Conservation (phyloP, 2,888 invertebrate genomes). For the Melolontha melolontha region DNA sequence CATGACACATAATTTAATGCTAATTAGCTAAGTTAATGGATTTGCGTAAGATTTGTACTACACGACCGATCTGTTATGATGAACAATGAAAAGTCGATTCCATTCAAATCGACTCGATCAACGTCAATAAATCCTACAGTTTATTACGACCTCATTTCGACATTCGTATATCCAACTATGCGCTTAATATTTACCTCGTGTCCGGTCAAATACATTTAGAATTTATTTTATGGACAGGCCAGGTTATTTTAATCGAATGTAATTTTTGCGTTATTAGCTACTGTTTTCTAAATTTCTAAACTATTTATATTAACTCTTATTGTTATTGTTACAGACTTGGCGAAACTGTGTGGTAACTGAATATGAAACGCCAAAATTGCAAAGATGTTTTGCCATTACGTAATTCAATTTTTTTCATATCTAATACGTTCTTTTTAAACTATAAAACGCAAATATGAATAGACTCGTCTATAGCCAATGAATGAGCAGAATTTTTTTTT, state of each 20-base stretch:
- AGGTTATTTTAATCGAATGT: constrained; percentile 19
- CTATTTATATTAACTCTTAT: constrained; percentile 18
- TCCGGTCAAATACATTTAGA: constrained; percentile 9
- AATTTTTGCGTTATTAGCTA: constrained; percentile 23
- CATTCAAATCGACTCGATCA: constrained; percentile 24
- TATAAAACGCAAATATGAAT: no score
- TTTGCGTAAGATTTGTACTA: constrained; percentile 29
- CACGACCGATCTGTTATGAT: not conserved
- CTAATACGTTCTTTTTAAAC: no score
- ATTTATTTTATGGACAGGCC: constrained; percentile 20
- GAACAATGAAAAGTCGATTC: constrained; percentile 24
- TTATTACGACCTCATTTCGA: constrained; percentile 20
- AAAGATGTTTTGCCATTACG: no score
- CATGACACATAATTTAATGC: constrained; percentile 28
- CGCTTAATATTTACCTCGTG: constrained; percentile 14
- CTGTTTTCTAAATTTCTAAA: constrained; percentile 3
- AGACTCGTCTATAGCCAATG: no score
- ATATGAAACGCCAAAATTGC: no score
- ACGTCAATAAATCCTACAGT: constrained; percentile 28
- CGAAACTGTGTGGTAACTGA: no score
- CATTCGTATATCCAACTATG: constrained; percentile 11
- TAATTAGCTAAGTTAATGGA: constrained; percentile 23
- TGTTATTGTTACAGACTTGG: no score
- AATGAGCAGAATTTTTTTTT: no score
- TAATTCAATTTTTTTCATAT: no score